A percentile compares a stretch with the other conserved stretches of the same genome.
Conservation (phyloP, 37 sponge, comb jelly and placozoan species). For the Diacarnus erythraeanus region DNA sequence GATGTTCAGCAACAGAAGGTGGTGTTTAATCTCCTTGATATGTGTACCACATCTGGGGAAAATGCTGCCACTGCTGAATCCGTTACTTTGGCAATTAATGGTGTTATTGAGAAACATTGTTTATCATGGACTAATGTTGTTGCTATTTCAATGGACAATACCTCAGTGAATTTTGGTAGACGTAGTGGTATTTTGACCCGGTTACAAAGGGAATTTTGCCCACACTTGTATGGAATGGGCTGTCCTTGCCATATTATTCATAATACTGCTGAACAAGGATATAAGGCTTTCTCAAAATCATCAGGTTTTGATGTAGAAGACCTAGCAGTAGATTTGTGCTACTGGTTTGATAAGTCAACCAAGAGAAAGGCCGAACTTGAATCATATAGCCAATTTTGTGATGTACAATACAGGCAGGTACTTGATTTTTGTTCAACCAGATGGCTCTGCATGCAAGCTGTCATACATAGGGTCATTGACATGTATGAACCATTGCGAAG, state of each 20-base stretch:
- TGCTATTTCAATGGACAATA: neutral
- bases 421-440: slow-evolving; percentile 11
- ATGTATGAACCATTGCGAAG: slow-evolving; percentile 3
- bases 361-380: neutral
- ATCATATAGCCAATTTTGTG: slow-evolving; percentile 4
- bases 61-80: neutral
- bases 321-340: slow-evolving; percentile 2
- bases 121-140: neutral
- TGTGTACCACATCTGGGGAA: neutral
- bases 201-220: neutral
- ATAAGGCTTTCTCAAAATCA: neutral
- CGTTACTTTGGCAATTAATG: neutral
- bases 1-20: neutral
- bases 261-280: slow-evolving; percentile 9
- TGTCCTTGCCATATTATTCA: neutral
- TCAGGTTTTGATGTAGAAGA: slow-evolving; percentile 11
- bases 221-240: neutral
- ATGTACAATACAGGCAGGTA: neutral
- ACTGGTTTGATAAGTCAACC: slow-evolving; percentile 11
- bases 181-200: neutral
- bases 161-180: neutral
- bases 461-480: neutral
- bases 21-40: neutral
- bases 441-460: slow-evolving; percentile 3
- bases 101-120: neutral